Evolutionary conservation across 2,888 invertebrate genomes (phyloP).

Genomic region (Lithodes maja): DNA sequence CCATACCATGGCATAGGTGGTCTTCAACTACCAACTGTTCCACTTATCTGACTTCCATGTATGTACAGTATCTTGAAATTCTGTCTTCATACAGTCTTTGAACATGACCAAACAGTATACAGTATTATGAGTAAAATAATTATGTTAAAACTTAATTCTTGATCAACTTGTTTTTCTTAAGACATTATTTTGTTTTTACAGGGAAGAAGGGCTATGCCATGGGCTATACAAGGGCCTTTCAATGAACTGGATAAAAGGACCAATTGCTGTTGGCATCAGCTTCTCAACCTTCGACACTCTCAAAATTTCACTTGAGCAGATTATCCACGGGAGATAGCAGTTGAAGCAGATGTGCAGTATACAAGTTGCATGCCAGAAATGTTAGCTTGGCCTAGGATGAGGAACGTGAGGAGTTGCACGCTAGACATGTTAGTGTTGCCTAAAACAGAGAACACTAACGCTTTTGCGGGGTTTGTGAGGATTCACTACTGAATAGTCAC

Average conservation of each 20-base stretch:
- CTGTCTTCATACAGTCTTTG: no score
- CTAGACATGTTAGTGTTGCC: neutral
- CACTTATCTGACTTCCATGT: no score
- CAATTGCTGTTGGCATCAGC: conserved; percentile 87
- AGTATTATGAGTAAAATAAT: no score
- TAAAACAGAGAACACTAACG: neutral
- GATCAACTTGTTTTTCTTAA: no score
- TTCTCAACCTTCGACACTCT: conserved; percentile 95
- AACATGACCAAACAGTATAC: no score
- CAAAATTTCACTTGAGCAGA: conserved; percentile 76
- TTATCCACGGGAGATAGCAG: conserved; percentile 60
- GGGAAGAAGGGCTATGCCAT: conserved; percentile 88
- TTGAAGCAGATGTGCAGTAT: neutral
- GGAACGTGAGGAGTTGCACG: neutral
- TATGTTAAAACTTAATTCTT: no score
- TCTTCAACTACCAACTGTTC: no score
- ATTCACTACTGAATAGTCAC: no score
- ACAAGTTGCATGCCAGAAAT: neutral
- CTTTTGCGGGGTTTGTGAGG: no score
- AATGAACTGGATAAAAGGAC: conserved; percentile 97
- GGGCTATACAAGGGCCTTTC: conserved; percentile 99
- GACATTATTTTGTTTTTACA: conserved; percentile 74
- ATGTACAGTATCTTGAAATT: no score
- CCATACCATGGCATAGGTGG: no score
- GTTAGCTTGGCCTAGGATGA: neutral